Base-by-base conservation (phyloP, 1,140 invertebrate species). In the Euglossa dilemma region DNA sequence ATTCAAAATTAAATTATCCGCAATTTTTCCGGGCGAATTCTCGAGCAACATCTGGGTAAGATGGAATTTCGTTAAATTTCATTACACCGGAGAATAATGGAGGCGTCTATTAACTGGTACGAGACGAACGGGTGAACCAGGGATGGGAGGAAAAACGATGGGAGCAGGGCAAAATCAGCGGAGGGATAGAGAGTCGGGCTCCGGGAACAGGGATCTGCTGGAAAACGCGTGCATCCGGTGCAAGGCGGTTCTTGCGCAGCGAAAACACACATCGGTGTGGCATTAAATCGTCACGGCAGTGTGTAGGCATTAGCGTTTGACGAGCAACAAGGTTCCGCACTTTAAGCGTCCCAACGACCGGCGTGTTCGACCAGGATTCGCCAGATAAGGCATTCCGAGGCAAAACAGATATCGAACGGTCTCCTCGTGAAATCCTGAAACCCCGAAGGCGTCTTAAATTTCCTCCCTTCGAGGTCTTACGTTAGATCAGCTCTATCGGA, bases 311-410 rank as follows among this genome's bases (percentile, higher is more conserved):
- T 84, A 81, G 50, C 79, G 63, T 72, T 61, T 81, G 79, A 82
- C 83, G 79, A 75, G 78, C 61, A 81, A 85, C 83, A 85, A 76
- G 83, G 64, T 76, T 85, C 57, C 79, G 83, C 78, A 85, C 83
- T 85, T 82, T 81, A 85, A 76, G 79, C 56, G 47, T n/a, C 36
- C 45, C 71, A 18, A 36, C 71, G 45, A 66, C 20, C 63, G n/a
- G 9, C 54, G 23, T 63, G 63, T 66, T 63, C 59, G 61, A 66
- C 76, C 20, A 50, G 81, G 56, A 78, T 71, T 70, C 67, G 6
- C 67, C 52, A 28, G 50, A 52, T 47, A 47, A 54, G 80, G 66
- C 57, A 78, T 78, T 83, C 43, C 16, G 28, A 28, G 45, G 12
- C 20, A 50, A 67, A 36, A 61, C 56, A 36, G 45, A 66, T 47